Evolutionary conservation across 1,140 invertebrate genomes (phyloP).

Genomic region (Tetramorium simillimum): DNA sequence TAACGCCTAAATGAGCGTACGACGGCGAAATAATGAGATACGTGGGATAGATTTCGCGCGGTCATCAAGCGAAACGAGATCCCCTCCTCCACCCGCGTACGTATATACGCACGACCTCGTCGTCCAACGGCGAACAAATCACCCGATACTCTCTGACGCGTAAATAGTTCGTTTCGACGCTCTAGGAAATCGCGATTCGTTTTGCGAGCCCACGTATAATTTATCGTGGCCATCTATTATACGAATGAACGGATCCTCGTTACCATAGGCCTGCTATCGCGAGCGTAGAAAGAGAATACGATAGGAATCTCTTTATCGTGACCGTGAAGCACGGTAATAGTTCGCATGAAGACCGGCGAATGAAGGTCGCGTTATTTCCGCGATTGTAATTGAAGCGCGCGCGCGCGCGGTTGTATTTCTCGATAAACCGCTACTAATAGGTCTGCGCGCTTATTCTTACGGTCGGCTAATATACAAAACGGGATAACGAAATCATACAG

Average conservation of each 20-base stretch:
- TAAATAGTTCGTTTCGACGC: slow-evolving; percentile 41
- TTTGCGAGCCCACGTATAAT: slow-evolving; percentile 8
- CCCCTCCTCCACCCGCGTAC: background rate
- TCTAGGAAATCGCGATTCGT: slow-evolving; percentile 49
- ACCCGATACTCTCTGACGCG: background rate
- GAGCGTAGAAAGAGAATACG: slow-evolving; percentile 1
- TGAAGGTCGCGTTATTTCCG: slow-evolving; percentile 42
- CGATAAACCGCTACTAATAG: slow-evolving; percentile 34
- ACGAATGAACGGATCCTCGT: slow-evolving; percentile 48
- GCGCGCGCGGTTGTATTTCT: slow-evolving; percentile 13
- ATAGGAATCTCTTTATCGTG: slow-evolving; percentile 40
- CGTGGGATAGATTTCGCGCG: slow-evolving; percentile 25
- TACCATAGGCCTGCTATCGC: slow-evolving; percentile 23
- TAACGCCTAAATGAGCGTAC: slow-evolving; percentile 84
- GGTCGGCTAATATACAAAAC: slow-evolving; percentile 19
- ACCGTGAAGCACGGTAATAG: slow-evolving; percentile 6
- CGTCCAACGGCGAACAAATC: slow-evolving; percentile 1
- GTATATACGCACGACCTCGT: background rate
- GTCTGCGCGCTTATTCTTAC: slow-evolving; percentile 32
- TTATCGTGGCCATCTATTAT: slow-evolving; percentile 42
- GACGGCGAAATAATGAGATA: slow-evolving; percentile 52
- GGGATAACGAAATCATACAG: slow-evolving; percentile 41
- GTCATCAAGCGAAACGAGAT: slow-evolving; percentile 49
- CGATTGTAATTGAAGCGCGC: slow-evolving; percentile 39
- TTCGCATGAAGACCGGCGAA: slow-evolving; percentile 8